Evolutionary conservation across 2,888 invertebrate species (phyloP).

Genomic region (Philereme transversata): DNA sequence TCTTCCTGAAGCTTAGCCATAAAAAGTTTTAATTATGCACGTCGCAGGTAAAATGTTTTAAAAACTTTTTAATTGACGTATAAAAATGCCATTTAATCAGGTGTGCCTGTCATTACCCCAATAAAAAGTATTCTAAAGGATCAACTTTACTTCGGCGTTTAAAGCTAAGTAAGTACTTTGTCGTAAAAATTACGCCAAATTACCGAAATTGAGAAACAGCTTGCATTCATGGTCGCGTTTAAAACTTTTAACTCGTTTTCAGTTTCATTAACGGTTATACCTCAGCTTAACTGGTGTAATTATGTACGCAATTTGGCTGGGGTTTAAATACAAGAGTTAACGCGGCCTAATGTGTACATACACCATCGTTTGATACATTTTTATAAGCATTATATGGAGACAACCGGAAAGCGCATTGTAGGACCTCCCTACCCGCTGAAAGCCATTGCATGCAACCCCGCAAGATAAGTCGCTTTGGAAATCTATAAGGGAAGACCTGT

Average conservation of each 20-base stretch:
- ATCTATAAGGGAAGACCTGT: too few relatives aligned
- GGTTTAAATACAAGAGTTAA: constrained; percentile 36
- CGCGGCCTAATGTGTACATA: constrained; percentile 7
- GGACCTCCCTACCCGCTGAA: too few relatives aligned
- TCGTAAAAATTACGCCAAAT: constrained; percentile 71
- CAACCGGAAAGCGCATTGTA: too few relatives aligned
- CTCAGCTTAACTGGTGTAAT: constrained; percentile 74
- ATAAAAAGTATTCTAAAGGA: constrained; percentile 20
- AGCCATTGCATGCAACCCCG: too few relatives aligned
- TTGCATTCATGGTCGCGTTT: constrained; percentile 76
- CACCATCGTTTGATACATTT: constrained; percentile 1
- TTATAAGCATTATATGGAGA: neutral
- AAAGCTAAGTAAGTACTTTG: constrained; percentile 33
- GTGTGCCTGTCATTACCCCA: constrained; percentile 22
- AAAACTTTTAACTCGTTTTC: constrained; percentile 78
- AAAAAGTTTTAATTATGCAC: too few relatives aligned
- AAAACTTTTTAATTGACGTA: constrained; percentile 5
- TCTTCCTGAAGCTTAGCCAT: too few relatives aligned
- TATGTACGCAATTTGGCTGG: constrained; percentile 74
- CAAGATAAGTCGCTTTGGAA: too few relatives aligned
- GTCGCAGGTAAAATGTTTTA: too few relatives aligned
- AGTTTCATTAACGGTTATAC: constrained; percentile 79
- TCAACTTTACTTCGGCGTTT: constrained; percentile 25
- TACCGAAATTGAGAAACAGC: constrained; percentile 77
- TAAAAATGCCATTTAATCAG: constrained; percentile 21